These are phyloP conservation scores for Gonioctena quinquepunctata DNA, from an alignment of 1,140 invertebrate species.

Conservation along the genomic window DNA sequence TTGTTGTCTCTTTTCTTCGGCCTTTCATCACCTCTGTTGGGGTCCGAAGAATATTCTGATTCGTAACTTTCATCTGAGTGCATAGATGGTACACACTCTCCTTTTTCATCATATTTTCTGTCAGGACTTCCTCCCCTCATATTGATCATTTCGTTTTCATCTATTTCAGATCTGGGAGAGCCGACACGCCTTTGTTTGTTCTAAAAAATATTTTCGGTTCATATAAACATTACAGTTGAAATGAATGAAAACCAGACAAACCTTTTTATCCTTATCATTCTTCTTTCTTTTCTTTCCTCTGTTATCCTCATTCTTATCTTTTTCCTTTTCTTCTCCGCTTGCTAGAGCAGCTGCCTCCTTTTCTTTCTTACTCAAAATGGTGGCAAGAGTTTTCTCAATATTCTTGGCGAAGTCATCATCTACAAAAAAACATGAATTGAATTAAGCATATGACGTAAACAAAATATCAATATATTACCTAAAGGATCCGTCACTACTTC, in stretches of 20 bases:
- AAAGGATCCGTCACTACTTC: constrained; percentile 10
- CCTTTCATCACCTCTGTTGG: constrained; percentile 19
- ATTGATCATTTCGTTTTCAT: constrained; percentile 79
- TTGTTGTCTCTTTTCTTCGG: constrained; percentile 23
- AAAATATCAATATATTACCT: not conserved
- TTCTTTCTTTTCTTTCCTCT: constrained; percentile 39
- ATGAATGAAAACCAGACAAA: not conserved
- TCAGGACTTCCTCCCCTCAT: constrained; percentile 72
- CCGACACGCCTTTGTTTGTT: constrained; percentile 51
- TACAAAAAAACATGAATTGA: constrained; percentile 34
- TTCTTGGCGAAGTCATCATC: constrained; percentile 76
- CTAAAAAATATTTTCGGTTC: constrained; percentile 35
- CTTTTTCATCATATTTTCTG: constrained; percentile 2
- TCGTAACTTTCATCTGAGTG: constrained; percentile 42
- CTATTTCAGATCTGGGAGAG: constrained; percentile 60
- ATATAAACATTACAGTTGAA: not conserved
- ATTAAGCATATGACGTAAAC: not conserved
- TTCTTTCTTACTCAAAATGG: constrained; percentile 62
- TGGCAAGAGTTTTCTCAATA: constrained; percentile 75
- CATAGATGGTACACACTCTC: constrained; percentile 15
- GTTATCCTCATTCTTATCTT: constrained; percentile 44
- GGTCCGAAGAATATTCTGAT: constrained; percentile 42
- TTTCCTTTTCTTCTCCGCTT: constrained; percentile 52
- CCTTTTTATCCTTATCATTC: constrained; percentile 25
- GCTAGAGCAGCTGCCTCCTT: constrained; percentile 38